phyloP scores from a whole-genome alignment of 2,888 invertebrate species.

The Clepsis dumicolana region DNA sequence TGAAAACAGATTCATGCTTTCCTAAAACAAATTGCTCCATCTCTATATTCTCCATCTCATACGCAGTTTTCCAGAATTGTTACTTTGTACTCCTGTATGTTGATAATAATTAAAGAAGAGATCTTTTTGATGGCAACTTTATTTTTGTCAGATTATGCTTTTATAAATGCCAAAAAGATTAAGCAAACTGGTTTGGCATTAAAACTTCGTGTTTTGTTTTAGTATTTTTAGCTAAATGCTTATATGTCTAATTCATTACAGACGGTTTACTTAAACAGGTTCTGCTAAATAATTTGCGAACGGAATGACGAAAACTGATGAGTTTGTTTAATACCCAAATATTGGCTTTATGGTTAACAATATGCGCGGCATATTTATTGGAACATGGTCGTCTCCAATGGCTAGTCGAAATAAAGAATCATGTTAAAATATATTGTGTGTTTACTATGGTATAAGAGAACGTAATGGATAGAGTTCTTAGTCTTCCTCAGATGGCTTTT shows the following conservation, averaged over 20 bases:
- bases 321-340: not conserved
- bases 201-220: not conserved
- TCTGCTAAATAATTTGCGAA: not conserved
- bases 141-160: not conserved
- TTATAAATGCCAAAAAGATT: not conserved
- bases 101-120: too few species aligned
- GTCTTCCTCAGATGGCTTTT: too few species aligned
- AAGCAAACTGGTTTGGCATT: not conserved
- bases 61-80: too few species aligned
- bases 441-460: too few species aligned
- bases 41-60: too few species aligned
- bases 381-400: too few species aligned
- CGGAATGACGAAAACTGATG: not conserved
- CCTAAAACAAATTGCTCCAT: too few species aligned
- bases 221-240: not conserved
- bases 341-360: not conserved
- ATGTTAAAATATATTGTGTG: too few species aligned
- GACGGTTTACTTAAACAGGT: not conserved
- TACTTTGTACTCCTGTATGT: too few species aligned
- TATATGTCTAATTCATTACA: not conserved
- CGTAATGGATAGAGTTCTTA: too few species aligned
- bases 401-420: too few species aligned
- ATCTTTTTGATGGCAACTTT: not conserved
- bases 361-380: not conserved
- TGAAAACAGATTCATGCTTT: too few species aligned